Conservation (phyloP, 2,888 invertebrate genomes). For the Achlya flavicornis region DNA sequence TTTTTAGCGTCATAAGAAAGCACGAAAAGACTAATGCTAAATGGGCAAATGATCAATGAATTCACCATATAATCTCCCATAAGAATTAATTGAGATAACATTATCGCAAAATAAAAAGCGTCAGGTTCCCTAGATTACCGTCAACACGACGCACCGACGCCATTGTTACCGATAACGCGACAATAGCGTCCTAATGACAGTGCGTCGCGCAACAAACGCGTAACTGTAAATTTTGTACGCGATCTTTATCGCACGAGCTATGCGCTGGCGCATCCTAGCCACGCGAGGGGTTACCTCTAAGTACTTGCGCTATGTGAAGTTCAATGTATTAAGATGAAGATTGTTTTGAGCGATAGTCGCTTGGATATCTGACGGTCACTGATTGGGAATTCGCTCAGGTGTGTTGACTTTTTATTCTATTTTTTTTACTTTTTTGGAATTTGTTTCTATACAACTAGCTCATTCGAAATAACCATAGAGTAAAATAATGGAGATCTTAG, state of each 20-base stretch:
- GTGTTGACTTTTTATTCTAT: too few species aligned
- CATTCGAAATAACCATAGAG: background rate
- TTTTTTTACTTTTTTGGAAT: background rate
- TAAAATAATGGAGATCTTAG: too few species aligned
- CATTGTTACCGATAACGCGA: constrained; percentile 21
- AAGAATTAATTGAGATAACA: constrained; percentile 8
- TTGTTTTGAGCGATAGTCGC: background rate
- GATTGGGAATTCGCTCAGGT: constrained; percentile 4
- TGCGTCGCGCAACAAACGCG: constrained; percentile 36
- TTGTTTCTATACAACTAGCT: background rate
- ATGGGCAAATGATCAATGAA: too few species aligned
- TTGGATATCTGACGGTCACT: constrained; percentile 2
- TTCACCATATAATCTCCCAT: background rate
- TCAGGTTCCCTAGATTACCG: background rate
- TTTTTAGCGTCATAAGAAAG: too few species aligned
- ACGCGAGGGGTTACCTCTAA: constrained; percentile 35
- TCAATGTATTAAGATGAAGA: constrained; percentile 8
- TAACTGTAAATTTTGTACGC: constrained; percentile 62
- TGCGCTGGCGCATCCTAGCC: constrained; percentile 35
- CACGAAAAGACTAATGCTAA: too few species aligned
- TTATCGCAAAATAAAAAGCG: background rate
- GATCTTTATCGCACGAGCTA: constrained; percentile 58
- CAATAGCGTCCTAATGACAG: constrained; percentile 30
- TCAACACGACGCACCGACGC: constrained; percentile 13
- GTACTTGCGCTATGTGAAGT: constrained; percentile 30